Percentiles rank a stretch among this genome's conserved stretches.
phyloP scores from a whole-genome alignment of 2,113 vertebrate genomes.

The Xerus inauris region DNA sequence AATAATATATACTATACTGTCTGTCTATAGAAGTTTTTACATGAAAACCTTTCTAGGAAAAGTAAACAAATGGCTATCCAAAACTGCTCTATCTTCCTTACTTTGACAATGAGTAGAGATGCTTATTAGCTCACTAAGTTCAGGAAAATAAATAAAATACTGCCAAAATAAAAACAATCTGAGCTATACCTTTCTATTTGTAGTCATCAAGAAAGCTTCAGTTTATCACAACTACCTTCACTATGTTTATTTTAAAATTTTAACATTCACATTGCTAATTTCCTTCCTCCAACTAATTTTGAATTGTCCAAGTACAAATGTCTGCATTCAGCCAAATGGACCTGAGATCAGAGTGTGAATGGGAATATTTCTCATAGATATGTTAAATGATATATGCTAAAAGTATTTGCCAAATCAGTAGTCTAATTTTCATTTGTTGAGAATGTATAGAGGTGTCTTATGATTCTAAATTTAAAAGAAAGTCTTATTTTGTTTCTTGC shows the following conservation, averaged over 20 bases:
- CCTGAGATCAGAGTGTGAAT: background rate
- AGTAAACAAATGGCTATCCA: background rate
- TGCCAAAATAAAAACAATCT: background rate
- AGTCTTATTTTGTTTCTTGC: slow-evolving; percentile 32
- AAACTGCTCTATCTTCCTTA: background rate
- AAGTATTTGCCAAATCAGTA: too few relatives aligned
- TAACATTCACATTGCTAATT: background rate
- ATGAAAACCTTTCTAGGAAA: background rate
- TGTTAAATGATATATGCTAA: background rate
- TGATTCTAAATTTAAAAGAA: background rate
- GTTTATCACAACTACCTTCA: background rate
- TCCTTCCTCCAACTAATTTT: slow-evolving; percentile 40
- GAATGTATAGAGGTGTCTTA: background rate
- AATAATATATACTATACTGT: background rate
- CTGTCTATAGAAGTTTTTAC: background rate
- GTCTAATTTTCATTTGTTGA: slow-evolving; percentile 2
- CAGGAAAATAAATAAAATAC: background rate
- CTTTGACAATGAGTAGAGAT: background rate
- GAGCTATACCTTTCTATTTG: background rate
- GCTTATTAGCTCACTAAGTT: background rate
- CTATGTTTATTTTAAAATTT: background rate
- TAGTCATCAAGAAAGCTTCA: background rate
- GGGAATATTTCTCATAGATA: background rate
- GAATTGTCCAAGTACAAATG: background rate
- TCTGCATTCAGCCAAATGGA: slow-evolving; percentile 14